Evolutionary conservation across 2,888 invertebrate genomes (phyloP).

Genomic region (Ischnura elegans): DNA sequence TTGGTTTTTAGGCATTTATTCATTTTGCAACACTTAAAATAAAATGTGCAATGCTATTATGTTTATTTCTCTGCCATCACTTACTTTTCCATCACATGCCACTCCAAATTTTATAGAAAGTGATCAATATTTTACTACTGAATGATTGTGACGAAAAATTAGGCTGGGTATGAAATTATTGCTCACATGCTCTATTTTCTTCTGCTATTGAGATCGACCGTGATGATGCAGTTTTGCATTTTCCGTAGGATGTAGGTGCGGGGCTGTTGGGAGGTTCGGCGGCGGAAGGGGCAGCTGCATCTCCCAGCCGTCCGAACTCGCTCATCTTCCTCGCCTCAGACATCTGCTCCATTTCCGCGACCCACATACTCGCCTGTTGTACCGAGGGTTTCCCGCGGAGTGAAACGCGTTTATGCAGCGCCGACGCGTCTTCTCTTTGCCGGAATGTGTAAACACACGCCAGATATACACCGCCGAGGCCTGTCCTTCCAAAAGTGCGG

Average conservation of each 20-base stretch:
- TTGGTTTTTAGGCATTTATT: no score
- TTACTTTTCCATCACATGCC: no score
- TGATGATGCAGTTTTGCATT: background rate
- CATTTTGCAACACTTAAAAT: no score
- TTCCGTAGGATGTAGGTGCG: no score
- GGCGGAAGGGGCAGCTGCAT: background rate
- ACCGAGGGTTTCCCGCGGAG: no score
- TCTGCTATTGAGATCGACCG: background rate
- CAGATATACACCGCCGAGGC: background rate
- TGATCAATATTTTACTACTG: no score
- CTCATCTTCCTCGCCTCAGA: background rate
- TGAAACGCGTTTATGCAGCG: background rate
- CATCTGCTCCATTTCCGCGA: conserved; percentile 17
- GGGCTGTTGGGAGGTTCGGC: no score
- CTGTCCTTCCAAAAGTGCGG: background rate
- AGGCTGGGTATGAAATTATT: no score
- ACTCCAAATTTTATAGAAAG: no score
- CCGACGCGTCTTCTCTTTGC: background rate
- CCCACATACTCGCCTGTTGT: background rate
- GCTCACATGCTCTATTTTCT: background rate
- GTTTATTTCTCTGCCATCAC: no score
- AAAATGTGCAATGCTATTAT: no score
- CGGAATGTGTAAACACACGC: background rate
- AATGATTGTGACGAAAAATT: no score
- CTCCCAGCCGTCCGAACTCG: background rate